These are phyloP conservation scores for Piprites chloris DNA, from an alignment of 2,113 vertebrate species.

Conservation along the genomic window DNA sequence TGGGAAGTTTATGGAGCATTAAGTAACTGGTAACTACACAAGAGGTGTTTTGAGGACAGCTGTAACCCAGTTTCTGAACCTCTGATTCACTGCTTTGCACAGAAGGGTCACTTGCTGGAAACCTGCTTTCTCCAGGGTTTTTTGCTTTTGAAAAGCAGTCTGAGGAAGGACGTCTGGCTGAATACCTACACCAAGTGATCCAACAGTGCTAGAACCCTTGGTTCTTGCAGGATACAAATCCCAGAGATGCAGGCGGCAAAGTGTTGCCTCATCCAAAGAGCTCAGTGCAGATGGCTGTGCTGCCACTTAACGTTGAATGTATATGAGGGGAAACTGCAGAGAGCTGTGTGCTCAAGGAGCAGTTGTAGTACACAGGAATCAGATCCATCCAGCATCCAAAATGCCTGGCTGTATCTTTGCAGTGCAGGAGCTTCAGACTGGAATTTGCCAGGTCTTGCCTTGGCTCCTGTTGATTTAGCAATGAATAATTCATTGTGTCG, in stretches of 20 bases:
- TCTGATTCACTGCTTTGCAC: neutral
- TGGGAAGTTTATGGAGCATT: neutral
- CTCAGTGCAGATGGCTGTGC: neutral
- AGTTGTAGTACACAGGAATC: neutral
- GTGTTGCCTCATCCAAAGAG: neutral
- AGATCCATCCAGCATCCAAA: neutral
- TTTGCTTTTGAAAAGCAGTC: neutral
- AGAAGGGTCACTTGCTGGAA: neutral
- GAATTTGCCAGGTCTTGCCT: neutral
- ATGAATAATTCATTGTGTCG: neutral
- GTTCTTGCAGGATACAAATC: neutral
- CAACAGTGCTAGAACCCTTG: rapidly evolving
- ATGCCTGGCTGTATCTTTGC: neutral
- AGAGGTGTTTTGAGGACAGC: neutral
- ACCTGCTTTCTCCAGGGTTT: rapidly evolving
- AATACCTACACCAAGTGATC: neutral
- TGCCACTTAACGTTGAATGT: neutral
- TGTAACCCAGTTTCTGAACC: neutral
- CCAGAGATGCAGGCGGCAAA: neutral
- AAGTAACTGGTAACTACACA: neutral
- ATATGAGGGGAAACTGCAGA: neutral
- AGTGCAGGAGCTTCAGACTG: neutral
- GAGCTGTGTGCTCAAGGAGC: neutral
- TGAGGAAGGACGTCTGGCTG: neutral
- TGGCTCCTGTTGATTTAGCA: neutral